These are phyloP conservation scores for Pristiophorus japonicus DNA, from an alignment of 2,113 vertebrate species.

Conservation along the genomic window DNA sequence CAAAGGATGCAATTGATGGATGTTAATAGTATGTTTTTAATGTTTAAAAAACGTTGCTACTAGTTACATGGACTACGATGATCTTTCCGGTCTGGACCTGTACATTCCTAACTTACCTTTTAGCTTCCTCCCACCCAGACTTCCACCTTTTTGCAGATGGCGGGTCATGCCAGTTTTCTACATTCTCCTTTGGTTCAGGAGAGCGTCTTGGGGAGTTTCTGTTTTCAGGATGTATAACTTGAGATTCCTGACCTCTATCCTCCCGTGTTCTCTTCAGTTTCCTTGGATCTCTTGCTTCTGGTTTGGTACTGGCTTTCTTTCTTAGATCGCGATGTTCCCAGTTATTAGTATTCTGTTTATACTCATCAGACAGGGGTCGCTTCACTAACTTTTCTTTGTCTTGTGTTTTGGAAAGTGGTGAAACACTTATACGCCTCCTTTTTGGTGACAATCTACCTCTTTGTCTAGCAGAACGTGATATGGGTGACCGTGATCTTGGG, in stretches of 20 bases:
- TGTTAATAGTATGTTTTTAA: neutral
- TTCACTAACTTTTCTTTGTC: constrained; percentile 46
- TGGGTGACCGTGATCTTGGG: constrained; percentile 71
- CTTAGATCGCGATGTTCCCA: constrained; percentile 65
- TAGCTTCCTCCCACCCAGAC: constrained; percentile 92
- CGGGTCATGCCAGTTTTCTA: constrained; percentile 67
- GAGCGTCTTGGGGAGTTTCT: constrained; percentile 51
- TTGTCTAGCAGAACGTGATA: constrained; percentile 73
- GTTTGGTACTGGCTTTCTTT: constrained; percentile 65
- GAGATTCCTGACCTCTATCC: constrained; percentile 64
- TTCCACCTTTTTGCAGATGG: constrained; percentile 80
- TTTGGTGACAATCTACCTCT: constrained; percentile 84
- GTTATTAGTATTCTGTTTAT: constrained; percentile 48
- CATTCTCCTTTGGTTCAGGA: constrained; percentile 72
- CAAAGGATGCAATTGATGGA: neutral
- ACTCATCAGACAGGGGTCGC: constrained; percentile 59
- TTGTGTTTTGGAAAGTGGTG: constrained; percentile 56
- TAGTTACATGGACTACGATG: neutral
- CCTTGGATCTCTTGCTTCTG: constrained; percentile 65
- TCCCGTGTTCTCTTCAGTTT: constrained; percentile 70
- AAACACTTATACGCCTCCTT: constrained; percentile 70
- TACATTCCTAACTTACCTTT: constrained; percentile 66
- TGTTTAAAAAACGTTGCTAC: too few species aligned
- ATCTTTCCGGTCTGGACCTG: neutral
- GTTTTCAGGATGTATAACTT: constrained; percentile 53